A percentile compares a stretch with the other conserved stretches of the same genome.
Conservation (phyloP, 2,113 vertebrate species). For the Cariama cristata region DNA sequence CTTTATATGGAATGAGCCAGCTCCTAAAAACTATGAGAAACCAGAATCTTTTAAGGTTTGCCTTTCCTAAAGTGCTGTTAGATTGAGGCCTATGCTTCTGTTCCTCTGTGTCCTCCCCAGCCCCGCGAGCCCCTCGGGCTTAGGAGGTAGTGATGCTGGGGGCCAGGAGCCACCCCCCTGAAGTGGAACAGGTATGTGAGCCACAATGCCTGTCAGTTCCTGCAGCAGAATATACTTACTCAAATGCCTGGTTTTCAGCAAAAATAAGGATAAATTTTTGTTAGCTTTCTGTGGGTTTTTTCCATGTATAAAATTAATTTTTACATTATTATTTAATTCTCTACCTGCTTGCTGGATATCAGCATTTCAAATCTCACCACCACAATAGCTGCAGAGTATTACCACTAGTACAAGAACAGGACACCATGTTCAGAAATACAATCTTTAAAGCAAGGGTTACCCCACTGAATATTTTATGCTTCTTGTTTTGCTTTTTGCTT, state of each 20-base stretch:
- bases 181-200: not conserved
- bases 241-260: not conserved
- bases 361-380: not conserved
- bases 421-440: not conserved
- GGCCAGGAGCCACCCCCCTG: not conserved
- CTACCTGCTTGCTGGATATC: not conserved
- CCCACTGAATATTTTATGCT: not conserved
- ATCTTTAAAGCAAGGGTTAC: not conserved
- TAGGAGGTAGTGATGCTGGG: rapidly evolving
- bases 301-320: not conserved
- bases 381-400: not conserved
- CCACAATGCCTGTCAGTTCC: not conserved
- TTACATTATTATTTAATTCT: not conserved
- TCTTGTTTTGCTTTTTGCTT: not conserved
- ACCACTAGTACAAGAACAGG: not conserved
- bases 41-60: not conserved
- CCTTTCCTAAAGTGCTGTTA: not conserved
- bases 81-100: not conserved
- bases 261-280: not conserved
- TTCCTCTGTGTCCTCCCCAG: not conserved
- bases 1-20: not conserved
- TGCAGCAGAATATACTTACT: not conserved
- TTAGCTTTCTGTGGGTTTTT: not conserved
- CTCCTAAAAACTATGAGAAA: not conserved
- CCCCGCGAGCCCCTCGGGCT: rapidly evolving